These are phyloP conservation scores for Crypturellus tataupa DNA, from an alignment of 2,797 vertebrate species.

Conservation along the genomic window DNA sequence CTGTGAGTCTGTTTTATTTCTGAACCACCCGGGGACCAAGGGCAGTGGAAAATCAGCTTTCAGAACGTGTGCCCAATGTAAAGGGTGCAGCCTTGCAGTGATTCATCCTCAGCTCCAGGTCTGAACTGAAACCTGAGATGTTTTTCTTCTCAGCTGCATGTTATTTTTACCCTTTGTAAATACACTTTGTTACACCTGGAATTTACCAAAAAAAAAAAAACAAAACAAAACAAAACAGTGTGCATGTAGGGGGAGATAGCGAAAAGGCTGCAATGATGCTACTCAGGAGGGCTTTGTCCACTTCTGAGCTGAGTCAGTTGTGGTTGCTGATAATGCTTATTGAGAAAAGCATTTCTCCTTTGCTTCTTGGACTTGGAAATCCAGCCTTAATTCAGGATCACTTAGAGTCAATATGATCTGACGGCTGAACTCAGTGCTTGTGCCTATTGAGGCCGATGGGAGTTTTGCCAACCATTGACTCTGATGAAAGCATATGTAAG, in stretches of 20 bases:
- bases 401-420: slow-evolving; percentile 2
- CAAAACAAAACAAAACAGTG: background rate
- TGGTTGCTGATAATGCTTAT: background rate
- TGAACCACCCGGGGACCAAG: slow-evolving; percentile 33
- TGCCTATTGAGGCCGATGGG: background rate
- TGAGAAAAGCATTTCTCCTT: slow-evolving; percentile 3
- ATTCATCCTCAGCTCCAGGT: slow-evolving; percentile 59
- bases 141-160: slow-evolving; percentile 64
- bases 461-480: slow-evolving; percentile 26
- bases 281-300: background rate
- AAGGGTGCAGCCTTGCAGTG: slow-evolving; percentile 59
- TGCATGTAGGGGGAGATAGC: background rate
- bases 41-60: slow-evolving; percentile 74
- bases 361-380: background rate
- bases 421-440: slow-evolving; percentile 5
- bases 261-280: background rate
- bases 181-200: slow-evolving; percentile 70
- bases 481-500: slow-evolving; percentile 28
- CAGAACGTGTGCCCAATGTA: slow-evolving; percentile 18
- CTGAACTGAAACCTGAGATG: slow-evolving; percentile 41
- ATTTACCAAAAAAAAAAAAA: background rate
- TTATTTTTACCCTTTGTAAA: slow-evolving; percentile 74
- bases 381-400: background rate
- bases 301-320: background rate
- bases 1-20: slow-evolving; percentile 77